These are phyloP conservation scores for Zaprionus davidi DNA, from an alignment of 1,140 invertebrate species.

Conservation along the genomic window DNA sequence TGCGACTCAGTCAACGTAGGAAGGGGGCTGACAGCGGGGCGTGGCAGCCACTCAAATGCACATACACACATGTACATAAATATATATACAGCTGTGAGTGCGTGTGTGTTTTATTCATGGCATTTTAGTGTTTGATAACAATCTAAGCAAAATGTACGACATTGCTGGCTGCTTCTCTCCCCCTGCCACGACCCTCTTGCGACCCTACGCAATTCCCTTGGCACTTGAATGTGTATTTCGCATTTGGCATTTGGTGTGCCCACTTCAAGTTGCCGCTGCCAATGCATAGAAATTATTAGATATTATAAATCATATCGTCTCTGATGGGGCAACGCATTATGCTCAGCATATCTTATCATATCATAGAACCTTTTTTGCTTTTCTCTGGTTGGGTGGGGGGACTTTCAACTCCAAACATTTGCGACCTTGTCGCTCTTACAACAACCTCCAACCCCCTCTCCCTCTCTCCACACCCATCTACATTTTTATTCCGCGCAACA, in stretches of 20 bases:
- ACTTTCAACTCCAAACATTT: constrained; percentile 40
- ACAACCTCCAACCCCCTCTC: background rate
- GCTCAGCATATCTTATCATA: constrained; percentile 51
- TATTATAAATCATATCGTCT: constrained; percentile 79
- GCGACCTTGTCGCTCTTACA: constrained; percentile 14
- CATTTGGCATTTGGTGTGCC: constrained; percentile 45
- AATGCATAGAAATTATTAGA: constrained; percentile 76
- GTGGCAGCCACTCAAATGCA: constrained; percentile 28
- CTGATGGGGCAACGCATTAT: constrained; percentile 64
- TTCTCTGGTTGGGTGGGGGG: background rate
- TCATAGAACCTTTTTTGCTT: constrained; percentile 45
- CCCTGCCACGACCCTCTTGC: background rate
- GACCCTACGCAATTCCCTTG: constrained; percentile 32
- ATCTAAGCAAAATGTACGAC: constrained; percentile 79
- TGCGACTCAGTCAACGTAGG: constrained; percentile 19
- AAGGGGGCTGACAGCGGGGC: background rate
- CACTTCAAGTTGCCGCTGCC: constrained; percentile 50
- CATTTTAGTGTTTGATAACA: constrained; percentile 77
- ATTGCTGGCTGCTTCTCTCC: constrained; percentile 49
- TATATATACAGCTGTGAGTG: constrained; percentile 11
- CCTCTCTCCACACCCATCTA: background rate
- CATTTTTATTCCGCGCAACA: background rate
- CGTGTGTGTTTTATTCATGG: constrained; percentile 67
- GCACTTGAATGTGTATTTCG: constrained; percentile 67
- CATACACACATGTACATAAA: constrained; percentile 26